A percentile compares a stretch with the other conserved stretches of the same genome.
phyloP scores from a whole-genome alignment of 1,140 invertebrate genomes.

The Tachypleus tridentatus region DNA sequence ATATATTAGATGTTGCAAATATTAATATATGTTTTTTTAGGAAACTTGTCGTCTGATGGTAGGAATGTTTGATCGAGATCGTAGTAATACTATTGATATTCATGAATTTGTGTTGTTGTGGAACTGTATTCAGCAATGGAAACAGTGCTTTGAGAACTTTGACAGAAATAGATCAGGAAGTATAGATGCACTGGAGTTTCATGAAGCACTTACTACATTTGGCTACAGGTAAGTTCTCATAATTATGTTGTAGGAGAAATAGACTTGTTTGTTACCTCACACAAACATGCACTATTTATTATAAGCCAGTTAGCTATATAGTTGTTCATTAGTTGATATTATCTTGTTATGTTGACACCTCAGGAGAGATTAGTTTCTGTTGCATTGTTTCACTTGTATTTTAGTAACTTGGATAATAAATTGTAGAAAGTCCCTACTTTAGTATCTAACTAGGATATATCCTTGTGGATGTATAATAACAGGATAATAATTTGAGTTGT shows the following conservation, averaged over 20 bases:
- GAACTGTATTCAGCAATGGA: conserved; percentile 80
- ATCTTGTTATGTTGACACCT: too few relatives aligned
- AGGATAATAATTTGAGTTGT: too few relatives aligned
- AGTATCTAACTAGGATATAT: too few relatives aligned
- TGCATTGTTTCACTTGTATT: too few relatives aligned
- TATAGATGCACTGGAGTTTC: conserved; percentile 34
- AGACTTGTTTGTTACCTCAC: background rate
- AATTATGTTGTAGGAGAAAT: background rate
- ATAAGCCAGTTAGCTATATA: too few relatives aligned
- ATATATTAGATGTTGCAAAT: too few relatives aligned
- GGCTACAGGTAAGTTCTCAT: conserved; percentile 33
- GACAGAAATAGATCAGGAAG: conserved; percentile 36
- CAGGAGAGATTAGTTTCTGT: too few relatives aligned
- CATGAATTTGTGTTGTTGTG: conserved; percentile 76
- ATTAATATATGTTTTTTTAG: conserved; percentile 29
- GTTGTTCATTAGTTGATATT: too few relatives aligned
- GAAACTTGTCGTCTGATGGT: conserved; percentile 81
- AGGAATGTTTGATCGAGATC: conserved; percentile 78
- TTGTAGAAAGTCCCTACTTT: too few relatives aligned
- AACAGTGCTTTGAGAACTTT: conserved; percentile 36
- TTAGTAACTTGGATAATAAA: too few relatives aligned
- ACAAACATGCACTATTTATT: conserved; percentile 1
- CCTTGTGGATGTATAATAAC: too few relatives aligned
- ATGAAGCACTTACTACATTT: conserved; percentile 33
- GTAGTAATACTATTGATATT: conserved; percentile 71